Conservation (phyloP, 2,797 vertebrate species). For the Pseudochirops cupreus region DNA sequence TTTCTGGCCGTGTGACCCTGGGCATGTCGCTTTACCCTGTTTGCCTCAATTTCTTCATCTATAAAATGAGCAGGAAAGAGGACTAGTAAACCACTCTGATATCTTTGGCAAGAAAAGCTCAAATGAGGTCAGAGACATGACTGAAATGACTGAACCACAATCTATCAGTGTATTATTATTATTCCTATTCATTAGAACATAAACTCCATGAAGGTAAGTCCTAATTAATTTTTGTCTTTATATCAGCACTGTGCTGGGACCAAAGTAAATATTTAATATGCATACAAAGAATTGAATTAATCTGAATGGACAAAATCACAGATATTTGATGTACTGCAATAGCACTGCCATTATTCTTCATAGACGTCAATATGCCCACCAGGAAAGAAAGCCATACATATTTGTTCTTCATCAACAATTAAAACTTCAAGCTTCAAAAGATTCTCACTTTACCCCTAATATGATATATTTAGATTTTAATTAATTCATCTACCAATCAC, state of each 20-base stretch:
- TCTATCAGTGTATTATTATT: not conserved
- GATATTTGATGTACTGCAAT: not conserved
- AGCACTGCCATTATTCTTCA: slow-evolving; percentile 23
- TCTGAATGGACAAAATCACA: not conserved
- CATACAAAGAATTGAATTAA: not conserved
- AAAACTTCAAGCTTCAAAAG: not conserved
- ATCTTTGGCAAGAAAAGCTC: not conserved
- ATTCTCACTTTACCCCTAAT: not conserved
- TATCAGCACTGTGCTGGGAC: not conserved
- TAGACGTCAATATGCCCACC: not conserved
- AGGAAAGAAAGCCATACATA: not conserved
- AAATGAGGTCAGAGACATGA: not conserved
- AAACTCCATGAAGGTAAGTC: not conserved
- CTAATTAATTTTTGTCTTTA: not conserved
- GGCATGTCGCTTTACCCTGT: not conserved
- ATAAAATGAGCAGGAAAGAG: not conserved
- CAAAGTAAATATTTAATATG: not conserved
- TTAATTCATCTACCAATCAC: not conserved
- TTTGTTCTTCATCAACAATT: not conserved
- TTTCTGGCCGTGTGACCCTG: not conserved
- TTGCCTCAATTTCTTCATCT: not conserved
- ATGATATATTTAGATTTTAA: not conserved
- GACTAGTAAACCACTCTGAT: not conserved
- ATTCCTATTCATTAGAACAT: not conserved
- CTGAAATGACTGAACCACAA: not conserved